A percentile compares a stretch with the other conserved stretches of the same genome.
phyloP scores from a whole-genome alignment of 2,888 invertebrate genomes.

The Seira musarum region DNA sequence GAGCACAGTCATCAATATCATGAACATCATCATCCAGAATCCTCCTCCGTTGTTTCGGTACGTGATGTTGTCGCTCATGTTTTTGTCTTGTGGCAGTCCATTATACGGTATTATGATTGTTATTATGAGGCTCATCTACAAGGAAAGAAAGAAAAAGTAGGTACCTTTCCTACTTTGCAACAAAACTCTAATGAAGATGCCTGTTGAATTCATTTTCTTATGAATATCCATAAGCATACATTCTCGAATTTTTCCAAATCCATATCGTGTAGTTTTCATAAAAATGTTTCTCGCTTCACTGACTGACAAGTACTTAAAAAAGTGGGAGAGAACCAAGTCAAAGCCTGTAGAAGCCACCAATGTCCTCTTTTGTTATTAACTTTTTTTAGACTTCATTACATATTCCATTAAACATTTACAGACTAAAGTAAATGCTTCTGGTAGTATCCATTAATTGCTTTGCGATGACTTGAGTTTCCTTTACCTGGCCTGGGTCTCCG shows the following conservation, averaged over 20 bases:
- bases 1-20: too few relatives aligned
- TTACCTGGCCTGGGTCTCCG: too few relatives aligned
- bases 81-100: too few relatives aligned
- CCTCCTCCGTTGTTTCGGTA: too few relatives aligned
- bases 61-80: too few relatives aligned
- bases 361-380: neutral
- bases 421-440: too few relatives aligned
- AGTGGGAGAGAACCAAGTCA: neutral
- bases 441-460: too few relatives aligned
- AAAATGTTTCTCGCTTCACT: neutral
- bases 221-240: neutral
- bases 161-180: neutral
- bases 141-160: neutral
- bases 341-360: neutral
- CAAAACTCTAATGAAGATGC: conserved; percentile 1
- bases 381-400: neutral
- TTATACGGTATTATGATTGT: neutral
- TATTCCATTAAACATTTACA: neutral
- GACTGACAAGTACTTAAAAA: conserved; percentile 1
- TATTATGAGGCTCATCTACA: neutral
- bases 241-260: neutral
- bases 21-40: too few relatives aligned
- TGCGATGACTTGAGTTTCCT: too few relatives aligned
- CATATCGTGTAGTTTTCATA: neutral
- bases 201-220: conserved; percentile 14